Conservation (phyloP, 2,888 invertebrate genomes). For the Ornithoptera priamus region DNA sequence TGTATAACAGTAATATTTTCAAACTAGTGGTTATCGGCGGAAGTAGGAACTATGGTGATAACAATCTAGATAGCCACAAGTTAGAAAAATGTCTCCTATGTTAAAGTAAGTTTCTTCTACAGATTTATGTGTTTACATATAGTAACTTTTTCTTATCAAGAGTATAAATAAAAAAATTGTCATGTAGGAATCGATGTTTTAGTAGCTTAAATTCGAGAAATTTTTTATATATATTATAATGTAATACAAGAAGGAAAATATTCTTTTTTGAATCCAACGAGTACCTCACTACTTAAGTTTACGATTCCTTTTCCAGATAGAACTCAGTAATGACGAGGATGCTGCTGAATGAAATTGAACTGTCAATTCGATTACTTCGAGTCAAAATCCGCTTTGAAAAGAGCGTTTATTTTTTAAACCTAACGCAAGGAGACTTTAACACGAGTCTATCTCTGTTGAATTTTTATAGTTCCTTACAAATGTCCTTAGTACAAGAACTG, state of each 20-base stretch:
- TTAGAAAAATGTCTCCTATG: too few relatives aligned
- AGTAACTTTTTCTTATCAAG: too few relatives aligned
- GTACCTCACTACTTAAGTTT: constrained; percentile 25
- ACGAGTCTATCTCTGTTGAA: constrained; percentile 20
- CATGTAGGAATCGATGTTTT: too few relatives aligned
- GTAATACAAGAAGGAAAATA: background rate
- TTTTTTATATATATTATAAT: background rate
- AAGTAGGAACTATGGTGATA: too few relatives aligned
- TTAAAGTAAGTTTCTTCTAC: too few relatives aligned
- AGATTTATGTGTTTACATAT: too few relatives aligned
- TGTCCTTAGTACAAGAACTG: constrained; percentile 11
- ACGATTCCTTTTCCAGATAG: constrained; percentile 37
- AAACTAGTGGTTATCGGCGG: too few relatives aligned
- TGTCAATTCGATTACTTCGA: constrained; percentile 36
- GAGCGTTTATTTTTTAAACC: constrained; percentile 4
- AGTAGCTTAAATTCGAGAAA: too few relatives aligned
- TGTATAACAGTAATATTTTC: too few relatives aligned
- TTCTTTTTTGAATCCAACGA: background rate
- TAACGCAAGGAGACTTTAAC: constrained; percentile 11
- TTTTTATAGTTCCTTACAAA: constrained; percentile 25
- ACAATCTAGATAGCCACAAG: too few relatives aligned
- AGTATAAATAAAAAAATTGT: too few relatives aligned
- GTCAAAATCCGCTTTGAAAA: constrained; percentile 32
- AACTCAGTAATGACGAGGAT: constrained; percentile 43
- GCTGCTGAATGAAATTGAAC: constrained; percentile 38